Base-by-base conservation (phyloP, 2,888 invertebrate species). In the Thymelicus acteon region DNA sequence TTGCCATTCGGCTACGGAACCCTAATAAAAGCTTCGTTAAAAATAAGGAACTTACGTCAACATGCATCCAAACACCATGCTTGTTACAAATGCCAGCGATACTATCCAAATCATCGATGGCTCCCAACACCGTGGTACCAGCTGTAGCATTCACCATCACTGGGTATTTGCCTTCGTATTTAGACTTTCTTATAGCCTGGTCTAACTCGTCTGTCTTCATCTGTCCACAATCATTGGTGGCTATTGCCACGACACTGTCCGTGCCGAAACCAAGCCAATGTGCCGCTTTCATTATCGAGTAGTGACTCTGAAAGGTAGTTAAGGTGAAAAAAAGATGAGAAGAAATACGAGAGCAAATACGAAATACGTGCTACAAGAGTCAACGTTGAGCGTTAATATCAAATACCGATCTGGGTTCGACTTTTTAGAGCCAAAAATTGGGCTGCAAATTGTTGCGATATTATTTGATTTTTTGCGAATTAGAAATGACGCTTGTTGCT, bases 231-330 rank as follows among this genome's bases (percentile, higher is more conserved):
- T 90, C 86, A 79, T 97, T 96, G 0, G 96, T 96, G 80, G 95
- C 94, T 6, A 98, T 95, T 76, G 93, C 83, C 47, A 95, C 88
- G 39, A 95, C 85, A 76, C 96, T 96, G 31, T 97, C 96, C 0
- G 96, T 96, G 0, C 98, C 98, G n/a, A 98, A 90, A 0, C 98
- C 98, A 12, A 98, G 91, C 96, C 97, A 97, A 77, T 97, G 96
- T 0, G 97, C 96, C 7, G 96, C 96, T 89, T 98, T 97, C 79
- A 95, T 94, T 13, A 97, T 95, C 1, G 98, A 98, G 82, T 98
- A 98, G 85, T 98, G 98, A 49, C 96, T 95, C 95, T 95, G 88
- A 24, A 92, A 12, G 10, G 13, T 62, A 48, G 19, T 39, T 37
- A 31, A 31, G 31, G 31, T 31, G n/a, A 31, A 31, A 5, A 3